A percentile compares a stretch with the other conserved stretches of the same genome.
These are phyloP conservation scores for Synergus itoensis DNA, from an alignment of 2,888 invertebrate genomes.

Conservation along the genomic window DNA sequence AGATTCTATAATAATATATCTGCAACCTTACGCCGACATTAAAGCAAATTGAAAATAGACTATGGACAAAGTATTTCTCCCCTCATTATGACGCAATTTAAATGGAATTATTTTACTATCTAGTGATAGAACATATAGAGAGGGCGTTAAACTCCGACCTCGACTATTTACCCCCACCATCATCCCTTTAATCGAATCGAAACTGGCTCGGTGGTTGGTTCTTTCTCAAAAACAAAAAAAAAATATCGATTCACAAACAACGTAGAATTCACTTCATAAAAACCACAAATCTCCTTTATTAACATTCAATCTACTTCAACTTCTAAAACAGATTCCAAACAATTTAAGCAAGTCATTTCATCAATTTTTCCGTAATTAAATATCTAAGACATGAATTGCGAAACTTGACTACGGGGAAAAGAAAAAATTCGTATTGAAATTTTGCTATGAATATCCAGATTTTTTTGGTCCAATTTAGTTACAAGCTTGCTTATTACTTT, in stretches of 20 bases:
- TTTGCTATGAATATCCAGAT: too few species aligned
- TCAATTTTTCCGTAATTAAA: background rate
- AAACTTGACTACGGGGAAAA: too few species aligned
- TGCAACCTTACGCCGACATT: background rate
- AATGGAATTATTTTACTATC: conserved; percentile 10
- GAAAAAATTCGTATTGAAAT: too few species aligned
- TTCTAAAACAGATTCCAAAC: background rate
- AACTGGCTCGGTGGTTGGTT: background rate
- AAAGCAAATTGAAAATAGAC: background rate
- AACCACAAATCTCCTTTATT: background rate
- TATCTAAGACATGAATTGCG: background rate
- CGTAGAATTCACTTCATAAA: background rate
- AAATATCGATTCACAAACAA: background rate
- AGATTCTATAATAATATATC: background rate
- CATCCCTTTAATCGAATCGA: conserved; percentile 31
- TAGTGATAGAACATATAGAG: conserved; percentile 9
- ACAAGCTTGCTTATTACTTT: background rate
- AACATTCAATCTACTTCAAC: background rate
- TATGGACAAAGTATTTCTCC: background rate
- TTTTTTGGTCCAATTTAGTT: too few species aligned
- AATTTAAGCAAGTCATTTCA: background rate
- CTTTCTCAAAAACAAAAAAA: background rate
- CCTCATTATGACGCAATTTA: conserved; percentile 17
- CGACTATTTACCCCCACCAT: conserved; percentile 42
- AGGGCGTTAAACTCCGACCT: conserved; percentile 53